Percentiles rank a stretch among this genome's conserved stretches.
Conservation (phyloP, 2,113 vertebrate species). For the Petromus typicus region DNA sequence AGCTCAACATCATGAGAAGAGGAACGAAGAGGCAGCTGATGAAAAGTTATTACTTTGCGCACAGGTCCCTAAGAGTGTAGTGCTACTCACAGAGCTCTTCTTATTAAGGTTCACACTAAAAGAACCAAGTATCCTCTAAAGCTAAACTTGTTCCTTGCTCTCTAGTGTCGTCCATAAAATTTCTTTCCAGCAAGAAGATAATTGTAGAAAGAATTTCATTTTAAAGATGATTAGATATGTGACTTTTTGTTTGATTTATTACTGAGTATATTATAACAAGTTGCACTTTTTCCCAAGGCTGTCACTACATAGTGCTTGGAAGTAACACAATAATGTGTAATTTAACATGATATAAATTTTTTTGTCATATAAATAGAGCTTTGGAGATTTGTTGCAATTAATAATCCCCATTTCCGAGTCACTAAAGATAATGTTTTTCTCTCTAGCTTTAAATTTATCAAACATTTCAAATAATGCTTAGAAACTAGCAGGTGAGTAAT, state of each 20-base stretch:
- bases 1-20: not conserved
- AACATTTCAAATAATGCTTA: constrained; percentile 7
- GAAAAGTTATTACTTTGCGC: not conserved
- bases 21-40: not conserved
- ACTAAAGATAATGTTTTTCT: constrained; percentile 3
- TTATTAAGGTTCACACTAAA: not conserved
- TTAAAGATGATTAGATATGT: not conserved
- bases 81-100: not conserved
- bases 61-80: not conserved
- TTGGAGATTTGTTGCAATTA: not conserved
- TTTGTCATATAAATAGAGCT: not conserved
- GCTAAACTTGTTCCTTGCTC: not conserved
- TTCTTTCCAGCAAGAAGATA: not conserved
- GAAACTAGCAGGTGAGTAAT: not conserved
- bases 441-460: constrained; percentile 17
- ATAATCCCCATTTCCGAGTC: not conserved
- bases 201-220: not conserved
- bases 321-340: not conserved
- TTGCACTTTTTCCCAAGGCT: not conserved
- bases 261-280: not conserved
- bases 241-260: not conserved
- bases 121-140: not conserved
- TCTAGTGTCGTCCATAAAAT: not conserved
- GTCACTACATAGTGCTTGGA: not conserved
- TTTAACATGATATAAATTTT: not conserved